Base-by-base conservation (phyloP, 1,140 invertebrate genomes). In the Pemphigus obesinymphae region DNA sequence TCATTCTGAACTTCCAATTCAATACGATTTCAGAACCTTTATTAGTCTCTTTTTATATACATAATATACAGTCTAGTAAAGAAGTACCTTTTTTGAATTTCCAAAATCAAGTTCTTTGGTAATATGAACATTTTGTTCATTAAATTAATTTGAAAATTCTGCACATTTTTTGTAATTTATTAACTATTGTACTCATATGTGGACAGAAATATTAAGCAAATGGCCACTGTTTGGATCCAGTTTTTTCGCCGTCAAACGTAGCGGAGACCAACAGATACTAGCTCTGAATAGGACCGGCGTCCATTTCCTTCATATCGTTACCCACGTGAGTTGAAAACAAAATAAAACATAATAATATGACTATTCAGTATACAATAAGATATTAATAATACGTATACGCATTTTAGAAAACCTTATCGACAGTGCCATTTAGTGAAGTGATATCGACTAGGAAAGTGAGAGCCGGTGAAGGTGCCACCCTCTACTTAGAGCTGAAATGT, bases 141-240 rank as follows among this genome's bases (percentile, higher is more conserved):
- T n/a, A n/a, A n/a, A n/a, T n/a, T n/a, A n/a, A n/a, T n/a, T n/a
- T n/a, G n/a, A n/a, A n/a, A n/a, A n/a, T n/a, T n/a, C n/a, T n/a
- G n/a, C n/a, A n/a, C n/a, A n/a, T n/a, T n/a, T n/a, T n/a, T n/a
- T n/a, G n/a, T n/a, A n/a, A n/a, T n/a, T n/a, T n/a, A n/a, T n/a
- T n/a, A n/a, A n/a, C n/a, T n/a, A n/a, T n/a, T n/a, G n/a, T n/a
- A n/a, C n/a, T n/a, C n/a, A n/a, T n/a, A n/a, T 78, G 20, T 40
- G 23, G 13, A n/a, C 85, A 92, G 92, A 93, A 88, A 94, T 98
- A 82, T 88, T 99, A 13, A 95, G 94, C 84, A 93, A 93, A 84
- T 99, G 97, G 97, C 93, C 94, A 53, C 89, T 99, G 48, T 99
- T 99, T 89, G 97, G 97, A 76, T 97, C 96, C 68, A 97, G 96